Conservation (phyloP, 2,888 invertebrate genomes). For the Xylota segnis region DNA sequence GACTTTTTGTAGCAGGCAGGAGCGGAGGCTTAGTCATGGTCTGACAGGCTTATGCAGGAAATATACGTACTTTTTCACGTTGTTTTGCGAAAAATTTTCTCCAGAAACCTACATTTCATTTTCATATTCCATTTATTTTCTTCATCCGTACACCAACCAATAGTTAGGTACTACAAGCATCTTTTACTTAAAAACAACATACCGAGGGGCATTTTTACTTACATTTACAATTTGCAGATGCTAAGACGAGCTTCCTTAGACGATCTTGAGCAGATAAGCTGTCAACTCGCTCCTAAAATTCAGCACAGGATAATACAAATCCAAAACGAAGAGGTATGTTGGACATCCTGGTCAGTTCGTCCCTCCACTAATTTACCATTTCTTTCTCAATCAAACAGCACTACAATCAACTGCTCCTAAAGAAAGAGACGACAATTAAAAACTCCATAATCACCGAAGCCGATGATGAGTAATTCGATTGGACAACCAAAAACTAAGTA, state of each 20-base stretch:
- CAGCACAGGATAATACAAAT: constrained; percentile 93
- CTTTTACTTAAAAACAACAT: too few relatives aligned
- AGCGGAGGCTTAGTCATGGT: too few relatives aligned
- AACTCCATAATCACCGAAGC: constrained; percentile 90
- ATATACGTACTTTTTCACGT: too few relatives aligned
- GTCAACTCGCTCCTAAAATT: constrained; percentile 91
- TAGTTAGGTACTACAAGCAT: not conserved
- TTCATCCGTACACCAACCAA: too few relatives aligned
- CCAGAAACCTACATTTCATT: too few relatives aligned
- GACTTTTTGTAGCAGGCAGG: too few relatives aligned
- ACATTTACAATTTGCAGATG: constrained; percentile 84
- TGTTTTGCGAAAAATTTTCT: too few relatives aligned
- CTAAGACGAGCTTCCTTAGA: constrained; percentile 91
- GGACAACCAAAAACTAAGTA: not conserved
- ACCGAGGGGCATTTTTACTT: too few relatives aligned
- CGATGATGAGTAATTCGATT: constrained; percentile 85
- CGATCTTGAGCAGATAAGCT: constrained; percentile 92
- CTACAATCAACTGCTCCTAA: constrained; percentile 82
- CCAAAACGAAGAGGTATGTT: constrained; percentile 89
- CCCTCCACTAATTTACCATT: constrained; percentile 19
- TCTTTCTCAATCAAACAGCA: constrained; percentile 79
- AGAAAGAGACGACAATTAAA: constrained; percentile 86
- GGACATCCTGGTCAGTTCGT: not conserved
- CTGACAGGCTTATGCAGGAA: too few relatives aligned
- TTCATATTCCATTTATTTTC: too few relatives aligned